These are phyloP conservation scores for Agrenia bidenticulata DNA, from an alignment of 2,888 invertebrate genomes.

Conservation along the genomic window DNA sequence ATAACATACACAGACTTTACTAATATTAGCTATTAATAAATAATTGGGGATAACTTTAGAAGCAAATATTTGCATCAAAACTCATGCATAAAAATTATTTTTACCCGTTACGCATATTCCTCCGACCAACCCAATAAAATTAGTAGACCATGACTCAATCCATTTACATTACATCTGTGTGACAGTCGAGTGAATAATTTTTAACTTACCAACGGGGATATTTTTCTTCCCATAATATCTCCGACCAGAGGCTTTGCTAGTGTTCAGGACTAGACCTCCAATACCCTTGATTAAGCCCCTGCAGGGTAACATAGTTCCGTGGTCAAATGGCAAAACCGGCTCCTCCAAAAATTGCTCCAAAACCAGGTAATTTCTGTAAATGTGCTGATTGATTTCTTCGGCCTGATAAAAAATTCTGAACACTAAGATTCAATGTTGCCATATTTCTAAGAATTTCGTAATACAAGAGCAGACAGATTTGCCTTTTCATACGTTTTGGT, in stretches of 20 bases:
- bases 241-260: neutral
- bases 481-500: no score
- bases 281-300: neutral
- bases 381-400: no score
- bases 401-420: no score
- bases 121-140: no score
- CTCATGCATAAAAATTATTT: no score
- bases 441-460: no score
- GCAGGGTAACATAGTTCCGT: neutral
- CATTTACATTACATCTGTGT: neutral
- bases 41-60: no score
- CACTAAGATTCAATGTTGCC: slow-evolving; percentile 2
- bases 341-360: slow-evolving; percentile 54
- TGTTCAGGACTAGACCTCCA: neutral
- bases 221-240: slow-evolving; percentile 9
- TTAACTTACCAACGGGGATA: slow-evolving; percentile 6
- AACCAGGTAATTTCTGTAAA: slow-evolving; percentile 49
- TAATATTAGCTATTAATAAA: no score
- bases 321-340: slow-evolving; percentile 36
- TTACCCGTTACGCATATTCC: no score
- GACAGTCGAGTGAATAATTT: neutral
- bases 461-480: no score
- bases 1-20: no score
- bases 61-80: no score
- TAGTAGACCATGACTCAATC: neutral